Conservation (phyloP, 2,797 vertebrate species). For the Sebastes umbrosus region DNA sequence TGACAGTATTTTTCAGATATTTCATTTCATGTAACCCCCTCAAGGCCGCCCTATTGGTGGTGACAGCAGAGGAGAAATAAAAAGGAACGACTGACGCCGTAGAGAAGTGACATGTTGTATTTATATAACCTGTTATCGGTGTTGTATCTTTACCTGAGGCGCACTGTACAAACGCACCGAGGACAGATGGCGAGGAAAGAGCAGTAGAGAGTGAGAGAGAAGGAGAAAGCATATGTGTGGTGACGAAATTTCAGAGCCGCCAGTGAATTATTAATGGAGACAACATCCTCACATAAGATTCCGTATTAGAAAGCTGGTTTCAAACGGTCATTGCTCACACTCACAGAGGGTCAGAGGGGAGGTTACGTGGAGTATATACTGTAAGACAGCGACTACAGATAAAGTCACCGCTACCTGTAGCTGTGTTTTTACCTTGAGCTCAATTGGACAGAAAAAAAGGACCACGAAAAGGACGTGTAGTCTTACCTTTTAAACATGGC, state of each 20-base stretch:
- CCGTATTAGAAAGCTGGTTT: background rate
- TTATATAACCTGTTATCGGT: constrained; percentile 26
- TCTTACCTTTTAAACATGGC: background rate
- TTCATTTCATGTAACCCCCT: constrained; percentile 2
- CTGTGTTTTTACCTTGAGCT: background rate
- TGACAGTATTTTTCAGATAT: background rate
- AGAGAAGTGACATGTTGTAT: background rate
- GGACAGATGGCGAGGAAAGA: background rate
- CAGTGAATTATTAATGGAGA: background rate
- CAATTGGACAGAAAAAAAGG: background rate
- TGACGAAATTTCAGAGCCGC: constrained; percentile 2
- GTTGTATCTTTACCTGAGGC: constrained; percentile 1
- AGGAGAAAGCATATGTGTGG: background rate
- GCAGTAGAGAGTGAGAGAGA: background rate
- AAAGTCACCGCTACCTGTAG: background rate
- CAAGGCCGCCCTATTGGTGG: constrained; percentile 5
- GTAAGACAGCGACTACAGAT: no score
- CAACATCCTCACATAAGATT: constrained; percentile 4
- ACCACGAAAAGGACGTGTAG: no score
- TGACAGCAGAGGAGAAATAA: constrained; percentile 9
- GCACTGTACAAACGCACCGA: background rate
- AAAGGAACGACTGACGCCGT: background rate
- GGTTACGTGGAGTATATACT: no score
- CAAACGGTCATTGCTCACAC: background rate
- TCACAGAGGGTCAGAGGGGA: no score